phyloP scores from a whole-genome alignment of 2,113 vertebrate genomes.

The Agapornis roseicollis region DNA sequence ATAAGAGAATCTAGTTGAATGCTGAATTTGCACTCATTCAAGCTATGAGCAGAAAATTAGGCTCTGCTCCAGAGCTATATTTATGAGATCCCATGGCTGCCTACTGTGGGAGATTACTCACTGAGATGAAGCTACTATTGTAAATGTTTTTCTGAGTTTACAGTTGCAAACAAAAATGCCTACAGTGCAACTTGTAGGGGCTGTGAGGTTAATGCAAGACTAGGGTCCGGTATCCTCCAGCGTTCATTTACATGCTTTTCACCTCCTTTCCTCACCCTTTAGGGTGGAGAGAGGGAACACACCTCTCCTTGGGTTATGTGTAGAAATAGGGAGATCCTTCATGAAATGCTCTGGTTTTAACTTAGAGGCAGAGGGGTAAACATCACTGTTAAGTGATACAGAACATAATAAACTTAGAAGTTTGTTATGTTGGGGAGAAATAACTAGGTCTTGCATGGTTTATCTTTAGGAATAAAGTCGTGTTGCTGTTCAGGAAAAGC shows the following conservation, averaged over 20 bases:
- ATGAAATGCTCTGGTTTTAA: background rate
- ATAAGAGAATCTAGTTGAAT: background rate
- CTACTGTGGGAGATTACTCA: background rate
- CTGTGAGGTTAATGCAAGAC: background rate
- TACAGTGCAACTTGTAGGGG: background rate
- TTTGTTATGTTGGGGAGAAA: background rate
- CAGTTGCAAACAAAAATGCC: background rate
- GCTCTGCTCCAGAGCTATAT: background rate
- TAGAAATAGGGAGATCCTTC: background rate
- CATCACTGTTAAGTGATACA: background rate
- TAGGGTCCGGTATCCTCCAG: background rate
- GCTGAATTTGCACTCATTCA: background rate
- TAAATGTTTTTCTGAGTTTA: background rate
- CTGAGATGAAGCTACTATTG: background rate
- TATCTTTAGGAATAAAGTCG: background rate
- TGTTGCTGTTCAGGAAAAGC: background rate
- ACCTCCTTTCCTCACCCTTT: background rate
- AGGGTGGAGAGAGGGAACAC: background rate
- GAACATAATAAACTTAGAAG: background rate
- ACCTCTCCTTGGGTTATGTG: background rate
- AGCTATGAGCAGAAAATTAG: conserved; percentile 1
- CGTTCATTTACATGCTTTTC: background rate
- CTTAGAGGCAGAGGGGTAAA: background rate
- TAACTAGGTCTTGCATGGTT: background rate
- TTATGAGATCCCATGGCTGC: background rate